phyloP scores from a whole-genome alignment of 1,140 invertebrate species.

The Calliopsis andreniformis region DNA sequence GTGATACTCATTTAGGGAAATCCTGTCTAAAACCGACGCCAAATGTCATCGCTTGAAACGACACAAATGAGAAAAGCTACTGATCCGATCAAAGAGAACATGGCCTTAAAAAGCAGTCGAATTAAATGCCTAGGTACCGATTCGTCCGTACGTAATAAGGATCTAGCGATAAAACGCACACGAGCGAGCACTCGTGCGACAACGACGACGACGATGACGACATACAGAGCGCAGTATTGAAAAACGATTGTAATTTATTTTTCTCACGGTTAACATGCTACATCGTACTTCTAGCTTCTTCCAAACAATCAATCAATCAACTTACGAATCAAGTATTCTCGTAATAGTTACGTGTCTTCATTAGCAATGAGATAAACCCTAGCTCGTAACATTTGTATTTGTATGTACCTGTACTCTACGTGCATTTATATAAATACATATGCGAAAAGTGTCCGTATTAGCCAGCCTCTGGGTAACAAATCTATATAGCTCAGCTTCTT shows the following conservation, averaged over 20 bases:
- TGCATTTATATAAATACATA: slow-evolving; percentile 80
- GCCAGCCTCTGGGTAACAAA: not conserved
- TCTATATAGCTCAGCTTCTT: not conserved
- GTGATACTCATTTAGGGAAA: not conserved
- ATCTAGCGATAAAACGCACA: slow-evolving; percentile 55
- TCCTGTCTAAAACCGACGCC: not conserved
- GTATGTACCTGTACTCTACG: slow-evolving; percentile 77
- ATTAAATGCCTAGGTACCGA: slow-evolving; percentile 50
- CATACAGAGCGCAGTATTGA: slow-evolving; percentile 79
- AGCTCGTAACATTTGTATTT: slow-evolving; percentile 78
- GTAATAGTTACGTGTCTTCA: slow-evolving; percentile 69
- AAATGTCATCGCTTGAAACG: slow-evolving; percentile 4
- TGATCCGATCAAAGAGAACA: slow-evolving; percentile 46
- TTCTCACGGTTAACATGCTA: slow-evolving; percentile 69
- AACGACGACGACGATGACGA: slow-evolving; percentile 48
- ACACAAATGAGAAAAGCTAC: not conserved
- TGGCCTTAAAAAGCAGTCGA: slow-evolving; percentile 50
- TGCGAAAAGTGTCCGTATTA: slow-evolving; percentile 67
- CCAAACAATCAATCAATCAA: slow-evolving; percentile 63
- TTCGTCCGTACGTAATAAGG: slow-evolving; percentile 63
- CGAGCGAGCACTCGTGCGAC: slow-evolving; percentile 64
- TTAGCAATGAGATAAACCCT: slow-evolving; percentile 71
- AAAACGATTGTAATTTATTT: slow-evolving; percentile 79
- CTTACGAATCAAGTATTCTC: slow-evolving; percentile 57
- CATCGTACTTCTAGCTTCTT: slow-evolving; percentile 71